phyloP scores from a whole-genome alignment of 2,113 vertebrate species.

The Herpetotheres cachinnans region DNA sequence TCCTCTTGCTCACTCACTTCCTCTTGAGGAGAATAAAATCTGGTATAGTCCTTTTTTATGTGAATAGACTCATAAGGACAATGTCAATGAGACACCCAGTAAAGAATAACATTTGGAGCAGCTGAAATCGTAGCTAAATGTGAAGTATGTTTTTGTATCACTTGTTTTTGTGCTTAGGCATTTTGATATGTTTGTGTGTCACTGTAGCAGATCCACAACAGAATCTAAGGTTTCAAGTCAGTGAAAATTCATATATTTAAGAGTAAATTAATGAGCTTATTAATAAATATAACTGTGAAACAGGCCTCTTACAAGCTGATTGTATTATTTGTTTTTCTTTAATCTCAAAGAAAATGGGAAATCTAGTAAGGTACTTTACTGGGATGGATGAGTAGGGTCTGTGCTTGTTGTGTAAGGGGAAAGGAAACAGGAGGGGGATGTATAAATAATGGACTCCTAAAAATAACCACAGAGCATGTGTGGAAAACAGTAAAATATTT shows the following conservation, averaged over 20 bases:
- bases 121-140: neutral
- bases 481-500: conserved; percentile 61
- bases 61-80: neutral
- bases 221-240: neutral
- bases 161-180: neutral
- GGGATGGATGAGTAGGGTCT: neutral
- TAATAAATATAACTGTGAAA: neutral
- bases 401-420: neutral
- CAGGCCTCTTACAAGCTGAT: neutral
- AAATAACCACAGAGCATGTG: conserved; percentile 50
- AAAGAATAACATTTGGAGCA: neutral
- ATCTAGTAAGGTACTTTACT: neutral
- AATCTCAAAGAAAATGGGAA: neutral
- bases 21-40: neutral
- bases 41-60: neutral
- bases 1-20: neutral
- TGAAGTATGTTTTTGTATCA: neutral
- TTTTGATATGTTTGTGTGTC: neutral
- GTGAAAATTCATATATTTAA: neutral
- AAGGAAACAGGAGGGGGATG: conserved; percentile 7
- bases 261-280: neutral
- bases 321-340: neutral
- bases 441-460: conserved; percentile 51
- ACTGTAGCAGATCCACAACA: neutral
- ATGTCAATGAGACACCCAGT: neutral